Evolutionary conservation across 2,113 vertebrate species (phyloP).

Genomic region (Salvelinus namaycush): DNA sequence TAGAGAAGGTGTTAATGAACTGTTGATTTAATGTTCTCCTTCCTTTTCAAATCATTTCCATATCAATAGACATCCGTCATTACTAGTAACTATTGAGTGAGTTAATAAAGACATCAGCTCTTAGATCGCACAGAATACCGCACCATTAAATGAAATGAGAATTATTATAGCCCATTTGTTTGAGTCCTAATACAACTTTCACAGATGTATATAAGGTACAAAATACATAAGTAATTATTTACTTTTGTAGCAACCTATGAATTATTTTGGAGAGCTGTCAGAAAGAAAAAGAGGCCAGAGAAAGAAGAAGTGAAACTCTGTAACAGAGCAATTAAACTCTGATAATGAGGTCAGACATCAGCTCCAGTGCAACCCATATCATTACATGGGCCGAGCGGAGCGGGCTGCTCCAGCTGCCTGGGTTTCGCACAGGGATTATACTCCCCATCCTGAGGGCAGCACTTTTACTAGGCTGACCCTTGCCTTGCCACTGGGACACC

Average conservation of each 20-base stretch:
- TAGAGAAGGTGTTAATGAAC: constrained; percentile 69
- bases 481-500: constrained; percentile 60
- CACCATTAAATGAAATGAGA: neutral
- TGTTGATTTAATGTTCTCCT: constrained; percentile 42
- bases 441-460: constrained; percentile 64
- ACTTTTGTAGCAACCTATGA: constrained; percentile 81
- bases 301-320: constrained; percentile 90
- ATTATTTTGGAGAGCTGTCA: constrained; percentile 88
- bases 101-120: neutral
- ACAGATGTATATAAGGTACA: neutral
- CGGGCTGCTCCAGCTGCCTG: constrained; percentile 83
- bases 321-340: constrained; percentile 99
- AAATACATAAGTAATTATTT: constrained; percentile 84
- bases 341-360: constrained; percentile 99
- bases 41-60: constrained; percentile 50
- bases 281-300: constrained; percentile 88
- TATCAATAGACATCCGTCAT: constrained; percentile 44
- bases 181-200: neutral
- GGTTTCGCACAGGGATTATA: constrained; percentile 79
- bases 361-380: constrained; percentile 97
- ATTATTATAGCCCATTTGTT: neutral
- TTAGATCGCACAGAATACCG: neutral
- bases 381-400: constrained; percentile 88
- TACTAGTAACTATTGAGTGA: neutral
- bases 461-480: constrained; percentile 69